These are phyloP conservation scores for Eulemur albifrons DNA, from an alignment of 2,797 vertebrate species.

Conservation along the genomic window DNA sequence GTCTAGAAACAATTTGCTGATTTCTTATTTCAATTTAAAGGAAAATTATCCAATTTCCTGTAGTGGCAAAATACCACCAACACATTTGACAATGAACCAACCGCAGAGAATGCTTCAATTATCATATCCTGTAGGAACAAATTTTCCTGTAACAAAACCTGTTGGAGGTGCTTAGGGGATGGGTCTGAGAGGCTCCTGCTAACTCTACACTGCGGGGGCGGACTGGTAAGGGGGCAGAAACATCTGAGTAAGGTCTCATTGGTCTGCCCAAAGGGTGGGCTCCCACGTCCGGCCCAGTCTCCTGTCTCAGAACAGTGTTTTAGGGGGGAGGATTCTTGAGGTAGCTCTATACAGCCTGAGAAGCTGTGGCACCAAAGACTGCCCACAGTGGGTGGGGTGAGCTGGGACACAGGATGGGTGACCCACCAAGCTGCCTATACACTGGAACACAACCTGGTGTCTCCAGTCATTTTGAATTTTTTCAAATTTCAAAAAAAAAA, in stretches of 20 bases:
- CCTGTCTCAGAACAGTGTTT: not conserved
- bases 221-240: not conserved
- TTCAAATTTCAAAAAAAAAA: not conserved
- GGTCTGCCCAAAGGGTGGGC: not conserved
- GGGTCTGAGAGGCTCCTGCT: not conserved
- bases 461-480: not conserved
- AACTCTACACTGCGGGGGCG: not conserved
- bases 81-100: not conserved
- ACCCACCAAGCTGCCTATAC: not conserved
- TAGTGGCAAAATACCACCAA: not conserved
- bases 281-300: too few species aligned
- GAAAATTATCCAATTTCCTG: not conserved
- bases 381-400: accelerated
- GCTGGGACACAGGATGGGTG: not conserved
- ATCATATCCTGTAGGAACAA: not conserved
- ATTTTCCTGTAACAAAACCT: not conserved
- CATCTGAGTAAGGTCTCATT: accelerated
- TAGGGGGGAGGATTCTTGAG: not conserved
- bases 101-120: not conserved
- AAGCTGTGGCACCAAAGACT: not conserved
- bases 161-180: not conserved
- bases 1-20: not conserved
- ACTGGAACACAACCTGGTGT: not conserved
- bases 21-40: not conserved
- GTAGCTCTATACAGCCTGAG: not conserved